Base-by-base conservation (phyloP, 37 sponge, comb jelly and placozoan genomes). In the Geodia barretti region DNA sequence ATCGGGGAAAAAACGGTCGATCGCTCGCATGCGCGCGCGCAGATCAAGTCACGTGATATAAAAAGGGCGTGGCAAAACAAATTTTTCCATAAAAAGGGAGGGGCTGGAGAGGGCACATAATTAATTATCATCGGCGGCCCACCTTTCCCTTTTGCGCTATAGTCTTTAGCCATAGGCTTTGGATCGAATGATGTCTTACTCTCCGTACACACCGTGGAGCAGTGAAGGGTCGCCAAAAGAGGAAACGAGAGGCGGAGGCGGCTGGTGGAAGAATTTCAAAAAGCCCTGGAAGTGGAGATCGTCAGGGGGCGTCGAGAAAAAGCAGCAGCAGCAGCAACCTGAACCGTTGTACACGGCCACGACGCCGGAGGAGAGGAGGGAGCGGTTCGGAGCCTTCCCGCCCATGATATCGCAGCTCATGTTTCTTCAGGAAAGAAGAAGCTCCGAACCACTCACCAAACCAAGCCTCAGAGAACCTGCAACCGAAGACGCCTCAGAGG, bases 271-370 rank as follows among this genome's bases (percentile, higher is more conserved):
- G 37, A 77, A 62, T 31, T 23, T 79, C 67, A 30, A 39, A 26
- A 66, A 40, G 28, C 69, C 79, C 0, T 79, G 79, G 79, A 36
- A 30, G 30, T 38, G 54, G 33, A 36, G 54, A n/a, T n/a, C n/a
- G 54, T 3, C 42, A 67, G 14, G 4, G 23, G 29, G 7, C 14
- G 21, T 28, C 23, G 41, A 34, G 0, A 68, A 33, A 54, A 30
- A 68, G 29, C 30, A 32, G 68, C 25, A 68, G 34, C 25, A 7
- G 8, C 64, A n/a, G n/a, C 64, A 62, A 58, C 60, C 60, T 62
- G n/a, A n/a, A n/a, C 64, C 64, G 1, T 62, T 9, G 26, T 28
- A n/a, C n/a, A n/a, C 64, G 5, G 33, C 20, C 33, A 31, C 68
- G 31, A 30, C 30, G 33, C 20, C 30, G 4, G 68, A 68, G 29